These are phyloP conservation scores for Illadopsis cleaveri DNA, from an alignment of 2,113 vertebrate species.

Conservation along the genomic window DNA sequence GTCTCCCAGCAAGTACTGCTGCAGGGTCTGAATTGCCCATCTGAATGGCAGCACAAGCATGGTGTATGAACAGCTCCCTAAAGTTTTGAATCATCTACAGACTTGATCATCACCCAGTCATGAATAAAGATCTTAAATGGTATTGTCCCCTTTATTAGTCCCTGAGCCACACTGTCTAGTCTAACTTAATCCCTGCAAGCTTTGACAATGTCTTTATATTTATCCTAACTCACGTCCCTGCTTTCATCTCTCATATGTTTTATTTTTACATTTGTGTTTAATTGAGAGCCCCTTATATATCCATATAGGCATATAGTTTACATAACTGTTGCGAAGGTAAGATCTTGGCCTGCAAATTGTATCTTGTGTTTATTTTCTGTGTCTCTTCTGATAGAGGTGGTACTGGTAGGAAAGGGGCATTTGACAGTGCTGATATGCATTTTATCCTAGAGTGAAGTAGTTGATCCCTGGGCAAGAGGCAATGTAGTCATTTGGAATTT, in stretches of 20 bases:
- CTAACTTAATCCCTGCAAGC: not conserved
- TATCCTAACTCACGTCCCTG: fast-evolving
- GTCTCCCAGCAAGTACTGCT: not conserved
- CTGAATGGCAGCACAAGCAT: not conserved
- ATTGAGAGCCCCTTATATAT: not conserved
- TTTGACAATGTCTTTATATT: not conserved
- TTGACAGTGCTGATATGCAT: not conserved
- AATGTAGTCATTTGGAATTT: not conserved
- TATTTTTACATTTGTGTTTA: not conserved
- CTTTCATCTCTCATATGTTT: not conserved
- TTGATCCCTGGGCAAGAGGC: not conserved
- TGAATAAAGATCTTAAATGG: fast-evolving
- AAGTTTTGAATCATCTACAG: not conserved
- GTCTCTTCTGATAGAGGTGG: not conserved
- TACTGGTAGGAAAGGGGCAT: not conserved
- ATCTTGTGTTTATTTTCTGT: fast-evolving
- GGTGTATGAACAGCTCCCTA: not conserved
- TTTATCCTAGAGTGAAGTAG: not conserved
- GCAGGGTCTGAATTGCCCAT: not conserved
- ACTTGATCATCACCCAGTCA: not conserved
- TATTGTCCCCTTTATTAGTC: not conserved
- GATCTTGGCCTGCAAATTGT: not conserved
- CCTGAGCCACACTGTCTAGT: not conserved
- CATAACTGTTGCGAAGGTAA: not conserved
- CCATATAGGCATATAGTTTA: not conserved